Evolutionary conservation across 2,797 vertebrate genomes (phyloP).

Genomic region (Falco novaeseelandiae): DNA sequence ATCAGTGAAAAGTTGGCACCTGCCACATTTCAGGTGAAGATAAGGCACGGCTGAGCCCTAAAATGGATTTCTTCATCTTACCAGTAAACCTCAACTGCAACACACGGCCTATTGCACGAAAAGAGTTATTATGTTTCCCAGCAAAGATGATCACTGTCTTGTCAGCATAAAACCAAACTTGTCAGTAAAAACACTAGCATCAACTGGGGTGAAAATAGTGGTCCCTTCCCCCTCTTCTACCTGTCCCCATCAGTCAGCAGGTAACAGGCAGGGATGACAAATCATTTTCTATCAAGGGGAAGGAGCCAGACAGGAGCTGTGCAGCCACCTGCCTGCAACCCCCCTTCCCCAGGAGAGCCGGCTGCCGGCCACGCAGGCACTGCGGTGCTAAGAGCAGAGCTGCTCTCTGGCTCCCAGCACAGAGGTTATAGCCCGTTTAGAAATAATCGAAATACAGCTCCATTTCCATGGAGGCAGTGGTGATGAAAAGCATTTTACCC

Average conservation of each 20-base stretch:
- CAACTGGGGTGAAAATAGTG: neutral
- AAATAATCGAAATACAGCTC: neutral
- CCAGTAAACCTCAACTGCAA: neutral
- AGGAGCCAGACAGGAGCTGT: rapidly evolving
- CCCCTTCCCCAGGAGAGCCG: neutral
- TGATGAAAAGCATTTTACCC: neutral
- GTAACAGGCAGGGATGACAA: neutral
- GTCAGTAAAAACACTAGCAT: neutral
- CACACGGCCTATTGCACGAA: rapidly evolving
- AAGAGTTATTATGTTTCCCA: neutral
- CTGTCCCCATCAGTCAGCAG: neutral
- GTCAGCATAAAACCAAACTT: neutral
- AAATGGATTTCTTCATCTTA: neutral
- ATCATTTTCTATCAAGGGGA: neutral
- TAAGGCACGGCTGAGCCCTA: neutral
- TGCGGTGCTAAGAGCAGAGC: neutral
- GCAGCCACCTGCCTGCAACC: neutral
- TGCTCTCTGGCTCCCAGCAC: neutral
- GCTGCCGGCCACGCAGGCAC: neutral
- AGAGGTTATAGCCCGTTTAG: neutral
- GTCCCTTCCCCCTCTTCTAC: neutral
- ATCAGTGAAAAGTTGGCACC: neutral
- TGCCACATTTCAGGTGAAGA: neutral
- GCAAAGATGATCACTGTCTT: neutral
- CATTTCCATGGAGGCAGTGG: neutral